These are phyloP conservation scores for Paratrypauchen microcephalus DNA, from an alignment of 2,797 vertebrate species.

Conservation along the genomic window DNA sequence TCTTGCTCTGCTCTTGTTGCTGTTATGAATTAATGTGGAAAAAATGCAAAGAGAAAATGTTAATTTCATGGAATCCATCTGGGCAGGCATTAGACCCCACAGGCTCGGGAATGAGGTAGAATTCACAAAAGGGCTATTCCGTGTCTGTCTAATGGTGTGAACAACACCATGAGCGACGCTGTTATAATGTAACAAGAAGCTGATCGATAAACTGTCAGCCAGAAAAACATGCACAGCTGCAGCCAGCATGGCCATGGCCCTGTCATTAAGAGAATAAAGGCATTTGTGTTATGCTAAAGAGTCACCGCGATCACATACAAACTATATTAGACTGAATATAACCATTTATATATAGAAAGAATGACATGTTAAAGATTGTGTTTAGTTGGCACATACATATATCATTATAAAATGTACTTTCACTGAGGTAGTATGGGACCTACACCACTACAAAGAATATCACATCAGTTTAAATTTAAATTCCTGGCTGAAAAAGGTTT, in stretches of 20 bases:
- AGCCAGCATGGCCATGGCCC: slow-evolving; percentile 17
- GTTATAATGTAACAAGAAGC: slow-evolving; percentile 59
- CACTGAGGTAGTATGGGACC: neutral
- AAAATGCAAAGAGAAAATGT: slow-evolving; percentile 46
- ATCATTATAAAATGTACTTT: neutral
- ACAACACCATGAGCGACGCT: slow-evolving; percentile 55
- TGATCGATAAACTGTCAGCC: slow-evolving; percentile 61
- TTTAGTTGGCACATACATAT: neutral
- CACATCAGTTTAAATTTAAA: too few relatives aligned
- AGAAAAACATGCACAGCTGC: slow-evolving; percentile 60
- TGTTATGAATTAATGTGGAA: slow-evolving; percentile 32
- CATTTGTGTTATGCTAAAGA: slow-evolving; percentile 24
- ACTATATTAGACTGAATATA: neutral
- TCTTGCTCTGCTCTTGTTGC: slow-evolving; percentile 14
- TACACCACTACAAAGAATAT: neutral
- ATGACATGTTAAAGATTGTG: neutral
- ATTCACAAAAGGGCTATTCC: slow-evolving; percentile 62
- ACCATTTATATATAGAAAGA: too few relatives aligned
- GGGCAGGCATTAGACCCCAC: slow-evolving; percentile 44
- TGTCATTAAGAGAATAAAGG: slow-evolving; percentile 30
- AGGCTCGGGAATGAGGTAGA: slow-evolving; percentile 47
- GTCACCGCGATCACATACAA: slow-evolving; percentile 8
- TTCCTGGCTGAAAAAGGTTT: too few relatives aligned
- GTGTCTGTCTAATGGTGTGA: slow-evolving; percentile 65
- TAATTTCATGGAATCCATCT: slow-evolving; percentile 64